Percentiles rank a stretch among this genome's conserved stretches.
These are phyloP conservation scores for Enteromius trimaculatus DNA, from an alignment of 2,797 vertebrate species.

Conservation along the genomic window DNA sequence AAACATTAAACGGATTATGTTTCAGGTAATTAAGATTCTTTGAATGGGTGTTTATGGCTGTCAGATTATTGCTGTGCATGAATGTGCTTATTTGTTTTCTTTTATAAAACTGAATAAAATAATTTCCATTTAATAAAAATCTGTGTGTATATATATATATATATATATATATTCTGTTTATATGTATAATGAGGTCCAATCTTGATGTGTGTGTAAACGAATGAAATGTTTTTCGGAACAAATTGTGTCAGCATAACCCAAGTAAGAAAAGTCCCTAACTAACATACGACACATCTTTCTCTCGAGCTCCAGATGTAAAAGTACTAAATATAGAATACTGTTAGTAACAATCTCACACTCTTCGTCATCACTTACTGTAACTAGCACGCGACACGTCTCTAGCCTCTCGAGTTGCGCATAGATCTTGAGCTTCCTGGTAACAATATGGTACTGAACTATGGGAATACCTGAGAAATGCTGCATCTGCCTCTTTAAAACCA, in stretches of 20 bases:
- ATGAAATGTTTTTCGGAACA: not conserved
- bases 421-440: not conserved
- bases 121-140: not conserved
- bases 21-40: not conserved
- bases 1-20: slow-evolving; percentile 4
- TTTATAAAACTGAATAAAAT: slow-evolving; percentile 45
- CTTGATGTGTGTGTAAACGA: not conserved
- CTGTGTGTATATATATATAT: too few species aligned
- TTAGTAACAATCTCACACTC: too few species aligned
- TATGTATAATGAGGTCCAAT: not conserved
- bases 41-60: slow-evolving; percentile 6
- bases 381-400: not conserved
- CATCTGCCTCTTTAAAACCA: not conserved
- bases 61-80: slow-evolving; percentile 36
- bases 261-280: not conserved
- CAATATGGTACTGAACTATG: not conserved
- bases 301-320: not conserved
- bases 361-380: not conserved
- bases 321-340: too few species aligned
- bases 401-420: not conserved
- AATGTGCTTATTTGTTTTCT: slow-evolving; percentile 20
- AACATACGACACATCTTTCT: not conserved
- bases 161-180: not conserved
- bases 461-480: slow-evolving; percentile 25
- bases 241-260: not conserved